phyloP scores from a whole-genome alignment of 2,888 invertebrate genomes.

The Drosophila subquinaria region DNA sequence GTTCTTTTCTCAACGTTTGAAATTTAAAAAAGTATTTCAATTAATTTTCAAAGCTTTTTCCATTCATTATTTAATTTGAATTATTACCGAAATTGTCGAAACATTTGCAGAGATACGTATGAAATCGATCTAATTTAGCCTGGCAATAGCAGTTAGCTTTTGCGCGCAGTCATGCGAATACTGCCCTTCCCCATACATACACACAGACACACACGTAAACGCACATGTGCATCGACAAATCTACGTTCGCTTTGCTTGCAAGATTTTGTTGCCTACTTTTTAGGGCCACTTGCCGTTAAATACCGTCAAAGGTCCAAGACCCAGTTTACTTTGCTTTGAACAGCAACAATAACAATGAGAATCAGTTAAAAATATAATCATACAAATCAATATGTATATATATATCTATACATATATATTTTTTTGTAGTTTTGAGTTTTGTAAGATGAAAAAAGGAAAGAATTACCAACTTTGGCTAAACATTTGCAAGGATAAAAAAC shows the following conservation, averaged over 20 bases:
- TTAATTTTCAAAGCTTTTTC: neutral
- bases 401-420: conserved; percentile 1
- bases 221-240: neutral
- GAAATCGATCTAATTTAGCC: neutral
- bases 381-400: conserved; percentile 5
- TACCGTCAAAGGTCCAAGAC: conserved; percentile 23
- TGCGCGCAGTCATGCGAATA: conserved; percentile 1
- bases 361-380: conserved; percentile 6
- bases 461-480: conserved; percentile 41
- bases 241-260: conserved; percentile 18
- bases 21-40: neutral
- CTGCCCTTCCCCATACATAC: conserved; percentile 19
- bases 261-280: conserved; percentile 35
- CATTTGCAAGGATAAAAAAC: conserved; percentile 41
- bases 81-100: neutral
- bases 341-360: conserved; percentile 4
- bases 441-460: neutral
- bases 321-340: conserved; percentile 74
- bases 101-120: neutral
- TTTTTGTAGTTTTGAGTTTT: conserved; percentile 21
- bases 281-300: neutral
- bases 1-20: neutral
- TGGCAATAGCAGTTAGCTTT: conserved; percentile 6
- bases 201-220: neutral
- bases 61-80: neutral